These are phyloP conservation scores for Cataglyphis cursor DNA, from an alignment of 2,888 invertebrate species.

Conservation along the genomic window DNA sequence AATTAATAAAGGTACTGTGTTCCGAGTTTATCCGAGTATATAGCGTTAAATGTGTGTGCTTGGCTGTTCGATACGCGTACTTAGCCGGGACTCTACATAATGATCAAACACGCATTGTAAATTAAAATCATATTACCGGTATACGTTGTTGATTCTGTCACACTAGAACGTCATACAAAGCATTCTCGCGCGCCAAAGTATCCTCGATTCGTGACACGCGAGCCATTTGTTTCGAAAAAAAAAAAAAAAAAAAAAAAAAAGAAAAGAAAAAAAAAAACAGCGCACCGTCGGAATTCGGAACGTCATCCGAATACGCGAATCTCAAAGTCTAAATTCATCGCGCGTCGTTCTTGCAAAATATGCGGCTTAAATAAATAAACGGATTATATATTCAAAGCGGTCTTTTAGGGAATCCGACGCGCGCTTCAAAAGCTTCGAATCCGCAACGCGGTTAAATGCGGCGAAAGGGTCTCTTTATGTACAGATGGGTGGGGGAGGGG, in stretches of 20 bases:
- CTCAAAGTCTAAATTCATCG: constrained; percentile 49
- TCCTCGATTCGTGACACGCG: constrained; percentile 5
- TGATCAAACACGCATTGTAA: neutral
- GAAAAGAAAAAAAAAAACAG: neutral
- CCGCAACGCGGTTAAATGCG: constrained; percentile 31
- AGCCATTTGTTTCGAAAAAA: constrained; percentile 15
- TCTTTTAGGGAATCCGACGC: constrained; percentile 42
- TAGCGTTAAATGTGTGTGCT: neutral
- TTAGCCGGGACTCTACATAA: neutral
- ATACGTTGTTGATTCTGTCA: neutral
- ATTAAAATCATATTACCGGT: neutral
- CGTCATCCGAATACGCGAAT: constrained; percentile 13
- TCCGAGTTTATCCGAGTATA: too few relatives aligned
- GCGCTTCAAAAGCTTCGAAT: constrained; percentile 33
- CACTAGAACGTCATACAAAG: neutral
- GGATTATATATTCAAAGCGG: constrained; percentile 40
- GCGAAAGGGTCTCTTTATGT: constrained; percentile 31
- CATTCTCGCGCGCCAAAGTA: constrained; percentile 19
- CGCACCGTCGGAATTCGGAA: neutral
- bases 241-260: too few relatives aligned
- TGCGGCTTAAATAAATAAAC: constrained; percentile 51
- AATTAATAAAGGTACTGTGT: too few relatives aligned
- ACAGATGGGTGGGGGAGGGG: neutral
- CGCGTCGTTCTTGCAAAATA: constrained; percentile 33
- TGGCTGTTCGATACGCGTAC: neutral